Evolutionary conservation across 2,888 invertebrate species (phyloP), one percentile per base, ranked within the genome.

Genomic region (Agrypnus murinus): DNA sequence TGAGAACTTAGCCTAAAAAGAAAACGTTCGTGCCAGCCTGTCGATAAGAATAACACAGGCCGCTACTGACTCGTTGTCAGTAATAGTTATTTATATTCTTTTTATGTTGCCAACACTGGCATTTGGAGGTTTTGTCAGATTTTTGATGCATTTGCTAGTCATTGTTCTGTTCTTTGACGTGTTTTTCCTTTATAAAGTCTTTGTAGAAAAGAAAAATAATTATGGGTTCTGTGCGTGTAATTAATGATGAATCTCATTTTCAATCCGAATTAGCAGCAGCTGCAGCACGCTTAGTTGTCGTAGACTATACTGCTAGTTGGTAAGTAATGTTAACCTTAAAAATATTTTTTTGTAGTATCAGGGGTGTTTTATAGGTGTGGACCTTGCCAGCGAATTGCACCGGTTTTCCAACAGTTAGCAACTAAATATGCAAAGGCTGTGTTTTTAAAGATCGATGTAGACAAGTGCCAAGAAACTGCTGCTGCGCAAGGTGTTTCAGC

Each of bases 301-400:
- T 95, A 5, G 98, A 98, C 86, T 98, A 96, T 84, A 97, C 95
- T 74, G 98, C 98, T 63, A 93, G 92, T 80, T 98, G 98, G 98
- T 96, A 85, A 89, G 88, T 81, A 72, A 62, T 34, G 17, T 57
- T 40, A 63, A 69, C 57, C 63, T 69, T 9, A 38, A 50, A 55
- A 2, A 9, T 9, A n/a, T 14, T n/a, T 7, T 5, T 8, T 19
- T 17, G 7, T 53, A 12, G 57, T 46, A 17, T n/a, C n/a, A n/a
- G n/a, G n/a, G n/a, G n/a, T n/a, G n/a, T n/a, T n/a, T n/a, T n/a
- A n/a, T n/a, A 96, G 97, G 97, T 99, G 99, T 86, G 97, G 96
- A 0, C 99, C 99, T 2, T 99, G 99, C 83, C 95, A 95, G 82
- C 89, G 93, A 81, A 97, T 99, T 81, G 95, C 97, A 4, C 99